Base-by-base conservation (phyloP, 2,888 invertebrate genomes). In the Glaucopsyche alexis region DNA sequence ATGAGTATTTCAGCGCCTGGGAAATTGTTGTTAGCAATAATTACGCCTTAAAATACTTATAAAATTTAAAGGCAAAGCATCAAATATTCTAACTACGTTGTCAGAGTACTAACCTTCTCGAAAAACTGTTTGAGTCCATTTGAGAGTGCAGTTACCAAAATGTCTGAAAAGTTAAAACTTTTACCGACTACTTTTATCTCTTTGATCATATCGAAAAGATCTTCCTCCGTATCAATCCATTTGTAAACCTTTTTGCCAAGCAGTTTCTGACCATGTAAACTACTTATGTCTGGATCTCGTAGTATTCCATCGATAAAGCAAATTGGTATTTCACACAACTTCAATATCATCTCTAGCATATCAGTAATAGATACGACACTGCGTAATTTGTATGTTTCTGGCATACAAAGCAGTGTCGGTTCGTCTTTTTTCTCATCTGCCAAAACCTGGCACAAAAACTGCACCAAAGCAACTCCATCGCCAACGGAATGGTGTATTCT, bases 401-500 rank as follows among this genome's bases (percentile, higher is more conserved):
- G 79, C 71, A 81, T 79, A 47, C 80, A 78, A 73, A 83, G 83
- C 77, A 81, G 76, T 55, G 77, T 71, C 38, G 76, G 60, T 65
- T 78, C 77, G 64, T 77, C 75, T 45, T 80, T 75, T n/a, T 78
- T 79, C 66, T 84, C 79, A 77, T 94, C 93, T 8, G 90, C 87
- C 67, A 94, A 83, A 1, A 85, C 83, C 77, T 91, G 87, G 74
- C 93, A 83, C 14, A 94, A 81, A 74, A 94, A 82, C 73, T 91
- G 87, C 55, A 94, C 81, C 11, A 94, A 80, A 6, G 94, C 89
- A 0, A 92, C 88, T 1, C 94, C 94, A 78, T 94, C 94, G 1
- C 94, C 94, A 0, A 94, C 80, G 7, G 93, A 86, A 81, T 94
- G 94, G 80, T 94, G 94, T 72, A 94, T 85, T 74, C 94, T 88